Base-by-base conservation (phyloP, 2,888 invertebrate species). In the Hyles lineata region DNA sequence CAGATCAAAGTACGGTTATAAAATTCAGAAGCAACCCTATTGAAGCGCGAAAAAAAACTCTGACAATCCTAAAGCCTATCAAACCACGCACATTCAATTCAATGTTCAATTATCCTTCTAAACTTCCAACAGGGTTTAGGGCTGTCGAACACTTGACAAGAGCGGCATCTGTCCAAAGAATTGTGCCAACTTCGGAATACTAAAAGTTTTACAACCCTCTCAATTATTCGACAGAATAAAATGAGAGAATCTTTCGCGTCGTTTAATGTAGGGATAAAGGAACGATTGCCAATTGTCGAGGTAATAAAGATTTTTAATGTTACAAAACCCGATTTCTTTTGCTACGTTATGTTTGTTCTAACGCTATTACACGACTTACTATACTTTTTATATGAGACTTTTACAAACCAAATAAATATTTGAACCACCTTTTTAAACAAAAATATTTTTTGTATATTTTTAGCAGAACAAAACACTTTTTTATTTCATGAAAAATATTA, bases 221-320 rank as follows among this genome's bases (percentile, higher is more conserved):
- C 43, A 67, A 67, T 67, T 35, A 63, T 63, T 67, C 21, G 43
- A 23, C 63, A 67, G 23, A 43, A 67, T 21, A 21, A 35, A 60
- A 25, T 60, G 25, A 25, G 15, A 4, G 25, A 60, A 67, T 50
- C 43, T 67, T 67, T 67, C 21, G 15, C 21, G 11, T 23, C 5
- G 43, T 23, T 15, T 4, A 43, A 15, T 23, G 9, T n/a, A n/a
- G 29, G 29, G 29, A 29, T 29, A 2, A n/a, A 11, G 43, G 43
- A 43, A 63, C 8, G 21, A 43, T 43, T 35, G 35, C 8, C 17
- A 43, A 63, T 35, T 55, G 17, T n/a, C 17, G n/a, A 55, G 55
- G 3, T 55, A 55, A 55, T 55, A 55, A 55, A 55, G 52, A 2
- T 19, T 17, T 55, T 55, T 55, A n/a, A 55, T 3, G 52, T 55